Conservation (phyloP, 2,888 invertebrate species). For the Mesochorus sp. region DNA sequence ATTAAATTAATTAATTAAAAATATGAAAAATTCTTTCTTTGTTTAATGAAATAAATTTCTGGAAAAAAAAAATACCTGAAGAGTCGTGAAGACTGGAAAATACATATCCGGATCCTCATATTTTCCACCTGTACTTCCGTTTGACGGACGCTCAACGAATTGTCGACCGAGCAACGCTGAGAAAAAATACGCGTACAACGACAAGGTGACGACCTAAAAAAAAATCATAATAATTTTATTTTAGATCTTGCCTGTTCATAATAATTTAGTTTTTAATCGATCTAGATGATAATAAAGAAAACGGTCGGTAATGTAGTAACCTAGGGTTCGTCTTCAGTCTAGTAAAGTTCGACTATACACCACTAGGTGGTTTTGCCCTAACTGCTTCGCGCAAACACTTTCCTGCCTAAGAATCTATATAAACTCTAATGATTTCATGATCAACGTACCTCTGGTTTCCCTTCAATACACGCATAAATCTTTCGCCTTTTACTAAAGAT, state of each 20-base stretch:
- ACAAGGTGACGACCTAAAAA: constrained; percentile 93
- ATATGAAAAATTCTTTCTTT: no score
- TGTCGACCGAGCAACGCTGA: constrained; percentile 94
- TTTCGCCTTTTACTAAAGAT: constrained; percentile 83
- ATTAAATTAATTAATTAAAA: no score
- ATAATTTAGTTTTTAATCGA: no score
- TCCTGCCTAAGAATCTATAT: background rate
- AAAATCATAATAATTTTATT: no score
- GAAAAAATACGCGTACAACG: constrained; percentile 95
- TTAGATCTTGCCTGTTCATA: no score
- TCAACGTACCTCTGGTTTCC: constrained; percentile 76
- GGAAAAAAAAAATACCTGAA: no score
- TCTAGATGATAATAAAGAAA: no score
- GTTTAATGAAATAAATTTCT: background rate
- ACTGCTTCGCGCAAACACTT: background rate
- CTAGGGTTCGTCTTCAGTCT: background rate
- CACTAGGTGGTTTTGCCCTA: background rate
- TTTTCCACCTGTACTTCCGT: constrained; percentile 77
- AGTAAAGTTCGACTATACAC: background rate
- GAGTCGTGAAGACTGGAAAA: constrained; percentile 94
- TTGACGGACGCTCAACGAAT: constrained; percentile 84
- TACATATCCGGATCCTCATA: constrained; percentile 90
- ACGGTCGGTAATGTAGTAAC: no score
- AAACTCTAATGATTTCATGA: background rate
- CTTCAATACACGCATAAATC: constrained; percentile 82